Evolutionary conservation across 2,113 vertebrate species (phyloP), one percentile per base, ranked within the genome.

Genomic region (Oncorhynchus mykiss): DNA sequence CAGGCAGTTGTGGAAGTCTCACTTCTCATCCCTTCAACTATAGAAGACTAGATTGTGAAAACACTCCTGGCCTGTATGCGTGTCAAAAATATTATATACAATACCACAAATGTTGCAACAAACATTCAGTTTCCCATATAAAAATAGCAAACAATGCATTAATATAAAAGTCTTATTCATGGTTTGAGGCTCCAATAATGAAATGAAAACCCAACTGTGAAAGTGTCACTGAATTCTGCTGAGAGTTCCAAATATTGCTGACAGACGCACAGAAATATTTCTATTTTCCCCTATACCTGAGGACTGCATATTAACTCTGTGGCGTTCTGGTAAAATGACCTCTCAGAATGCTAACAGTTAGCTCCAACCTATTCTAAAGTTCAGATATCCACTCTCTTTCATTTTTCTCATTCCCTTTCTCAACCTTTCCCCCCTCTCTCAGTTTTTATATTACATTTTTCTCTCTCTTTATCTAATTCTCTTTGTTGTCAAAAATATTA

Each of bases 131-230:
- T 31, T 29, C 65, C 71, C 73, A 73, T 76, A 85, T 89, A 72
- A 69, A 73, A 80, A 79, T 75, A 69, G 66, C 67, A 77, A 77
- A 71, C 70, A 48, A 34, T 59, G 45, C 51, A 27, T 79, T 57
- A 29, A 77, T 78, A 76, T 75, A 75, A 71, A 84, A 85, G 79
- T 83, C 25, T 7, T 66, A n/a, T 48, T 79, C 70, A 70, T 59
- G 73, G 75, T 62, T 78, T 67, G 31, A 81, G 67, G 34, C 14
- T 3, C 59, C 25, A 62, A 82, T 76, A 78, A 79, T 81, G 70
- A 60, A 57, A 72, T 60, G 62, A 74, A 49, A 49, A 54, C 8
- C 39, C 74, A 78, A 51, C 77, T 75, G 72, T 76, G 68, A 83
- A 68, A 34, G 11, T 20, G 20, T 59, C 72, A 1, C 14, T 60